phyloP scores from a whole-genome alignment of 2,797 vertebrate genomes.

The Lepidocolaptes lacrymiger region DNA sequence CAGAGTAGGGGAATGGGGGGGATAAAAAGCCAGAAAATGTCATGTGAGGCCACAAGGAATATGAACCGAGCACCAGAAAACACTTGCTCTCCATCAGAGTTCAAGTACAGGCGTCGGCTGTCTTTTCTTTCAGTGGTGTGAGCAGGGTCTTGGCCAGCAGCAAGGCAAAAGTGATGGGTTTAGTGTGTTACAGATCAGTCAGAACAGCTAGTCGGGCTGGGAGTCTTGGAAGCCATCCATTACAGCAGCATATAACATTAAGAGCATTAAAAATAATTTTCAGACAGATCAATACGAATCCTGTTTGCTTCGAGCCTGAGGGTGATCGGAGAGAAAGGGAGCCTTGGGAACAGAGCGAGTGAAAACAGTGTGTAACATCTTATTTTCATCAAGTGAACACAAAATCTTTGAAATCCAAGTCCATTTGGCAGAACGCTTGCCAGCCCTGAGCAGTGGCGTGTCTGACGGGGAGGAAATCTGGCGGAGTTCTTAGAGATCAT shows the following conservation, averaged over 20 bases:
- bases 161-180: not conserved
- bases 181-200: not conserved
- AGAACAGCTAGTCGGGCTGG: not conserved
- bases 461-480: not conserved
- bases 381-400: slow-evolving; percentile 15
- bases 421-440: not conserved
- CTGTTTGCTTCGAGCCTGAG: slow-evolving; percentile 9
- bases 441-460: not conserved
- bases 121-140: not conserved
- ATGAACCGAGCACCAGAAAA: not conserved
- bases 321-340: not conserved
- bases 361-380: slow-evolving; percentile 16
- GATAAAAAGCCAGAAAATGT: not conserved
- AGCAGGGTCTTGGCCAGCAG: slow-evolving; percentile 1
- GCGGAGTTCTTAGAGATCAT: not conserved
- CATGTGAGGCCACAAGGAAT: not conserved
- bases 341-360: not conserved
- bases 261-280: slow-evolving; percentile 45
- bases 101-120: not conserved
- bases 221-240: not conserved
- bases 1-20: not conserved
- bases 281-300: slow-evolving; percentile 11
- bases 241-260: not conserved
- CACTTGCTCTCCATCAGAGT: not conserved
- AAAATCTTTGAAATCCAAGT: slow-evolving; percentile 28